Base-by-base conservation (phyloP, 2,888 invertebrate species). In the Temnothorax ravouxi region DNA sequence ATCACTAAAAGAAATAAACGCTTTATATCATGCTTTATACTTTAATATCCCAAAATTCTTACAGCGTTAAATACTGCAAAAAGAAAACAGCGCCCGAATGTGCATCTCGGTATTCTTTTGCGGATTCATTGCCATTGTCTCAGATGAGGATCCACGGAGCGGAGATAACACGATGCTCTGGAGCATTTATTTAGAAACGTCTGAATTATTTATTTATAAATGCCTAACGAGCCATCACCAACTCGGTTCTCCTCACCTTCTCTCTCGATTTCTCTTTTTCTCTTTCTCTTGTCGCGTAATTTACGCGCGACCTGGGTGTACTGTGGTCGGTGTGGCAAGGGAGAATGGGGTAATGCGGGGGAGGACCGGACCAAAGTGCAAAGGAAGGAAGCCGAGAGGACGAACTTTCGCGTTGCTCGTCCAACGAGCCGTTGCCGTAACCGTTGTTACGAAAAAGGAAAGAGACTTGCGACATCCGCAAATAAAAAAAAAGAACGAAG, bases 181-280 rank as follows among this genome's bases (percentile, higher is more conserved):
- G 34, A 80, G 84, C 89, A 91, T 91, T 91, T 91, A 88, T 90
- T 90, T 87, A 84, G 87, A 83, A 87, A 77, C 83, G 84, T 86
- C 90, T 92, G 90, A 92, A 91, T 92, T 91, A 92, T 92, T 92
- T 91, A 92, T 92, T 92, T 90, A 87, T 86, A 91, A 89, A 90
- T 89, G 87, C 88, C 89, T 91, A 90, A 92, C 91, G 92, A 91
- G 90, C 87, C 90, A 84, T 88, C 84, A 77, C 88, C 86, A 80
- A 69, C 87, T 84, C 69, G 47, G 83, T 64, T 71, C 52, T 25
- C 29, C 64, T 47, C 59, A 9, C 25, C 74, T 67, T 29, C 50
- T 21, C 50, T n/a, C 66, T 62, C 81, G 29, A 67, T 38, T 69
- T 77, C 52, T 77, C 75, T 80, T 66, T 59, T 72, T 64, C 62